phyloP scores from a whole-genome alignment of 2,888 invertebrate genomes.

The Unio delphinus region DNA sequence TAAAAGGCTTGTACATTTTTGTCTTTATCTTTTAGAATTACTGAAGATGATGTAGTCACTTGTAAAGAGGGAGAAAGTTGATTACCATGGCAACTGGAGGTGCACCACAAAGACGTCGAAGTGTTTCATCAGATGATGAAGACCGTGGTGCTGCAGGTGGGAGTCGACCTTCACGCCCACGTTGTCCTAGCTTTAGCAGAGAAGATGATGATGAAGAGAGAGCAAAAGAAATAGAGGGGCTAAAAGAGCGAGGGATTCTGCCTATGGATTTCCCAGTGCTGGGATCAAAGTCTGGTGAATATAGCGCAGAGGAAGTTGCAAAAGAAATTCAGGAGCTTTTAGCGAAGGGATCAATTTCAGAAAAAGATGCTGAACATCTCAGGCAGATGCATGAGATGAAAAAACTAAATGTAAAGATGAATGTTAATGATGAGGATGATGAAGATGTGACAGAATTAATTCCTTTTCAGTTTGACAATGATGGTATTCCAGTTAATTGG shows the following conservation, averaged over 20 bases:
- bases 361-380: constrained; percentile 10
- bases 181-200: too few species aligned
- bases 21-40: too few species aligned
- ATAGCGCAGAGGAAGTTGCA: constrained; percentile 20
- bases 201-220: too few species aligned
- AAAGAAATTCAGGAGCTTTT: constrained; percentile 29
- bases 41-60: too few species aligned
- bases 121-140: too few species aligned
- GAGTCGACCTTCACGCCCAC: too few species aligned
- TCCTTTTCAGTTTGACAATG: neutral
- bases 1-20: too few species aligned
- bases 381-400: constrained; percentile 1
- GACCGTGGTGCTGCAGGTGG: too few species aligned
- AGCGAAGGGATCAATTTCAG: constrained; percentile 14
- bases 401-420: constrained; percentile 3
- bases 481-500: constrained; percentile 21
- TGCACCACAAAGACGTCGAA: too few species aligned
- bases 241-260: constrained; percentile 16
- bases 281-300: neutral
- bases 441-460: neutral
- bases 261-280: constrained; percentile 14
- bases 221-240: constrained; percentile 4
- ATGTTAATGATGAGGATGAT: neutral
- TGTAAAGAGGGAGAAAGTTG: too few species aligned
- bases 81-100: too few species aligned